Evolutionary conservation across 2,113 vertebrate genomes (phyloP).

Genomic region (Lophius piscatorius): DNA sequence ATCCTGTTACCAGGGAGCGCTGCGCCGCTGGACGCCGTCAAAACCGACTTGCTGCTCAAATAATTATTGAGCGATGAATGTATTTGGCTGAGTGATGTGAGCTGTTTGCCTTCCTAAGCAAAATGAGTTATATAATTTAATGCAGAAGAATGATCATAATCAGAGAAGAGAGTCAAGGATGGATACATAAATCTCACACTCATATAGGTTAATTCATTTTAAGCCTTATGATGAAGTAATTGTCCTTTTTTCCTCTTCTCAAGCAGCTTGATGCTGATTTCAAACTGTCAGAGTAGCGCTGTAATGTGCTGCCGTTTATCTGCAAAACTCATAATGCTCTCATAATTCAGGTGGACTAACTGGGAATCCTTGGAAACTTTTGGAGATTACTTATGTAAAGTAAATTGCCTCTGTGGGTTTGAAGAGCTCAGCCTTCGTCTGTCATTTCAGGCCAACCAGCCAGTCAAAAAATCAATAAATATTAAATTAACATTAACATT

Average conservation of each 20-base stretch:
- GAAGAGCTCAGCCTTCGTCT: not conserved
- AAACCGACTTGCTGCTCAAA: slow-evolving; percentile 48
- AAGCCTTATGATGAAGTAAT: too few species aligned
- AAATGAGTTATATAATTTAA: slow-evolving; percentile 12
- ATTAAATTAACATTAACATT: slow-evolving; percentile 18
- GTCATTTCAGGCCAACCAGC: not conserved
- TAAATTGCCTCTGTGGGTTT: slow-evolving; percentile 2
- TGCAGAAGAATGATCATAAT: slow-evolving; percentile 7
- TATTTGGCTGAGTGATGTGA: slow-evolving; percentile 33
- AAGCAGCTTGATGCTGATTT: not conserved
- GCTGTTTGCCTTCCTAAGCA: slow-evolving; percentile 6
- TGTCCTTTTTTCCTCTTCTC: not conserved
- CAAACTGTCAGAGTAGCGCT: not conserved
- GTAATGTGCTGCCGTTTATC: not conserved
- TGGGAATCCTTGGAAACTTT: not conserved
- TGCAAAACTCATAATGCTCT: not conserved
- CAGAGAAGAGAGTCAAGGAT: not conserved
- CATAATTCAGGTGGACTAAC: not conserved
- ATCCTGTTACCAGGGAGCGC: slow-evolving; percentile 21
- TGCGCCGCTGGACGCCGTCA: slow-evolving; percentile 38
- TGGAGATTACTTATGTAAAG: not conserved
- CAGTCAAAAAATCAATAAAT: slow-evolving; percentile 14
- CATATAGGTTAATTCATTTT: too few species aligned
- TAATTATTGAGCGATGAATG: slow-evolving; percentile 54
- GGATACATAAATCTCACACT: not conserved